Percentiles rank a stretch among this genome's conserved stretches.
Evolutionary conservation across 2,888 invertebrate species (phyloP).

Genomic region (Calameuta filiformis): DNA sequence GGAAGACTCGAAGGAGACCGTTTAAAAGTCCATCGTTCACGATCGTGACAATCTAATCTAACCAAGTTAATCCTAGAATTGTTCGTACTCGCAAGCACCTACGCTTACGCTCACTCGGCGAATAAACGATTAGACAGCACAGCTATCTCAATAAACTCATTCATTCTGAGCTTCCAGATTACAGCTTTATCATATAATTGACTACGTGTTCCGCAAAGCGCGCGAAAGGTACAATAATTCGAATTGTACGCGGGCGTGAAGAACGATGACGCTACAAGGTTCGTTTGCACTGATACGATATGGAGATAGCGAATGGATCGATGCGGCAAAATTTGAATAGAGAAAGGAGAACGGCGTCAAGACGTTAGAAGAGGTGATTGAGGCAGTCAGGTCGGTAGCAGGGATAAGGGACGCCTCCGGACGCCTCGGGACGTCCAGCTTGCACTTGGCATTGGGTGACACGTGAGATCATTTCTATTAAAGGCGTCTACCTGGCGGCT

Average conservation of each 20-base stretch:
- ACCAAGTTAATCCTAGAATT: background rate
- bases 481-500: conserved; percentile 11
- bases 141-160: background rate
- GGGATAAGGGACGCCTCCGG: background rate
- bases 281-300: background rate
- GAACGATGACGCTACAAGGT: background rate
- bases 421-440: conserved; percentile 22
- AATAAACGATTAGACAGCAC: background rate
- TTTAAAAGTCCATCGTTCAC: background rate
- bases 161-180: background rate
- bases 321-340: background rate
- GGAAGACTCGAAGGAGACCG: background rate
- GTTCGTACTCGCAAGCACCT: background rate
- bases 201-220: background rate
- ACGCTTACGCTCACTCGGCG: background rate
- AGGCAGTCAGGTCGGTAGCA: background rate
- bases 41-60: background rate
- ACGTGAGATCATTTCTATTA: conserved; percentile 51
- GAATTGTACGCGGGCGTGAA: background rate
- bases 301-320: background rate
- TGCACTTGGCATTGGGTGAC: conserved; percentile 38
- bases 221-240: background rate
- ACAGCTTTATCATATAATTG: background rate
- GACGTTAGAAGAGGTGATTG: background rate
- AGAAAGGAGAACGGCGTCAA: background rate